Conservation (phyloP, 2,888 invertebrate genomes). For the Synanthedon formicaeformis region DNA sequence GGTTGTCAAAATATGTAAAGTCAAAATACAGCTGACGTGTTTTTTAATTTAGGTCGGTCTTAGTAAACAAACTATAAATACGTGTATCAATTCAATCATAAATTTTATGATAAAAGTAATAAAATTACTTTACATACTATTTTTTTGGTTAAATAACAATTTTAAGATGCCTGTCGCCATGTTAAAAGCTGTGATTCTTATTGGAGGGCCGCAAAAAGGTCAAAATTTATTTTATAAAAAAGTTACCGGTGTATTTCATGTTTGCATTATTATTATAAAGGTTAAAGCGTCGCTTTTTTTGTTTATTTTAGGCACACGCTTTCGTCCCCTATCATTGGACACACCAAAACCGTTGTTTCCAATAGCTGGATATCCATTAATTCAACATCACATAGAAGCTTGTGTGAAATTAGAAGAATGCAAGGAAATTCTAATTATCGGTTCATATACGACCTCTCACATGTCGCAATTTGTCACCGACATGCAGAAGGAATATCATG, state of each 20-base stretch:
- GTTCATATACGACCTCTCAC: slow-evolving; percentile 88
- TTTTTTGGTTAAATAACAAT: too few relatives aligned
- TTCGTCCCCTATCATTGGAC: slow-evolving; percentile 95
- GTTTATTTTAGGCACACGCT: slow-evolving; percentile 84
- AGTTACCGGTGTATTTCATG: too few relatives aligned
- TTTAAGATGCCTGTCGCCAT: slow-evolving; percentile 34
- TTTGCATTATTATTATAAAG: neutral
- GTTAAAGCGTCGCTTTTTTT: neutral
- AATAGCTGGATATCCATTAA: slow-evolving; percentile 93
- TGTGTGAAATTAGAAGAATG: slow-evolving; percentile 82
- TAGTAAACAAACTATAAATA: neutral
- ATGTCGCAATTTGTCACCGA: slow-evolving; percentile 88
- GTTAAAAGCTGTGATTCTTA: slow-evolving; percentile 89
- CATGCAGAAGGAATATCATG: slow-evolving; percentile 85
- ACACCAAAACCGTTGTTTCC: slow-evolving; percentile 98
- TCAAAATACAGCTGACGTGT: neutral
- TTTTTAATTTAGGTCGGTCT: neutral
- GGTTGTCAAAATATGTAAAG: too few relatives aligned
- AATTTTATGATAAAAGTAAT: neutral
- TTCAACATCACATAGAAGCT: slow-evolving; percentile 98
- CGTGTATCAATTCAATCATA: neutral
- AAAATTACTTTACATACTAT: too few relatives aligned
- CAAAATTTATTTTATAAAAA: slow-evolving; percentile 12
- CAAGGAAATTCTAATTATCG: slow-evolving; percentile 93
- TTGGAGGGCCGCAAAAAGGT: slow-evolving; percentile 97